Percentiles rank a stretch among this genome's conserved stretches.
These are phyloP conservation scores for Leptopilina clavipes DNA, from an alignment of 1,140 invertebrate species.

Conservation along the genomic window DNA sequence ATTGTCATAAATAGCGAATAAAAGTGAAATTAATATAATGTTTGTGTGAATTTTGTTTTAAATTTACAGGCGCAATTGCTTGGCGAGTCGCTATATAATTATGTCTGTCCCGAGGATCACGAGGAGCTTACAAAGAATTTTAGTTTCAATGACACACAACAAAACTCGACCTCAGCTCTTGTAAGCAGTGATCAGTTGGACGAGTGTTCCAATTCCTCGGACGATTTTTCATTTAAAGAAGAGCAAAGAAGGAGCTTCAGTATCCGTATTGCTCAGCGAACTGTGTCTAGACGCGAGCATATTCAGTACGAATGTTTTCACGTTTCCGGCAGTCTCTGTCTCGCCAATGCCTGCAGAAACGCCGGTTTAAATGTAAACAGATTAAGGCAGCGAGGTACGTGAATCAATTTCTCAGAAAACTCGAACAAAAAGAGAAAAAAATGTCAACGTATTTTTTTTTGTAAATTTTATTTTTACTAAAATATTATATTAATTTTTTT, in stretches of 20 bases:
- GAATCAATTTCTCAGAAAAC: background rate
- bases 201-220: constrained; percentile 62
- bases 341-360: constrained; percentile 61
- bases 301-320: constrained; percentile 77
- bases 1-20: too few species aligned
- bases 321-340: constrained; percentile 74
- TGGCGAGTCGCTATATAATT: constrained; percentile 87
- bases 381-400: constrained; percentile 57
- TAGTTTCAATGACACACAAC: constrained; percentile 73
- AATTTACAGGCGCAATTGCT: constrained; percentile 85
- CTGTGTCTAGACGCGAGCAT: constrained; percentile 74
- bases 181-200: constrained; percentile 56
- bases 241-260: constrained; percentile 77
- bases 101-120: constrained; percentile 86
- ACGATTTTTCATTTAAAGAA: constrained; percentile 60
- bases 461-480: too few species aligned
- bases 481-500: too few species aligned
- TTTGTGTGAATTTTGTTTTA: too few species aligned
- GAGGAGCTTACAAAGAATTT: constrained; percentile 82
- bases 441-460: background rate
- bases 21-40: too few species aligned
- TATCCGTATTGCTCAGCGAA: constrained; percentile 76
- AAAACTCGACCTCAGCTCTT: constrained; percentile 55
- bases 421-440: background rate
- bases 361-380: constrained; percentile 44